Percentiles rank a stretch among this genome's conserved stretches.
Evolutionary conservation across 37 sponge, comb jelly and placozoan species (phyloP).

Genomic region (Oopsacas minuta): DNA sequence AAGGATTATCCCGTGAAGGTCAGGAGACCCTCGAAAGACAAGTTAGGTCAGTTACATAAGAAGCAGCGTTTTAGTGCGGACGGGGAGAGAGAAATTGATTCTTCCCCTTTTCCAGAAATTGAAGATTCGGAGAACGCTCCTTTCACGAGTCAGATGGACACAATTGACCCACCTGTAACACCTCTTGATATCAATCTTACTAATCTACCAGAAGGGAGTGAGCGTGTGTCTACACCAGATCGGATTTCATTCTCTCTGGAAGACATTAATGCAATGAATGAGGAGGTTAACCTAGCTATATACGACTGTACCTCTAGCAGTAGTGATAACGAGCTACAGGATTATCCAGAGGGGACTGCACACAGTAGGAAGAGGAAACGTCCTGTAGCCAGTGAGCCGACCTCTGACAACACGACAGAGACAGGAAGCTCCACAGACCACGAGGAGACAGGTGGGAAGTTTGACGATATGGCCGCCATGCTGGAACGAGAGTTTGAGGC

Average conservation of each 20-base stretch:
- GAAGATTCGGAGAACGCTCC: neutral
- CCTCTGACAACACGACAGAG: neutral
- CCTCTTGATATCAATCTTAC: neutral
- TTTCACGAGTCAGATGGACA: neutral
- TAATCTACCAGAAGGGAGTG: neutral
- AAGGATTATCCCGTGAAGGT: slow-evolving; percentile 24
- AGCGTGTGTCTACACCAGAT: neutral
- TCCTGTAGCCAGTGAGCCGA: neutral
- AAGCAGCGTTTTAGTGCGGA: neutral
- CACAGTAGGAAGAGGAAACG: neutral
- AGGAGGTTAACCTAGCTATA: neutral
- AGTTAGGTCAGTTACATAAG: neutral
- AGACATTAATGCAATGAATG: neutral
- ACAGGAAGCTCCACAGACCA: neutral
- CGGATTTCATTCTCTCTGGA: neutral
- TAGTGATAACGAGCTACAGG: neutral
- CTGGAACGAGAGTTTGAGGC: neutral
- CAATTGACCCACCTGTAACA: neutral
- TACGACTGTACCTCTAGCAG: neutral
- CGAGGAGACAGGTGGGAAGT: neutral
- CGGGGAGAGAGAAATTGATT: neutral
- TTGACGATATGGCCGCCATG: neutral
- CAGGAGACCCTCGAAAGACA: neutral
- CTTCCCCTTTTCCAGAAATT: neutral
- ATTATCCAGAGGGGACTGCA: neutral